Evolutionary conservation across 1,140 invertebrate genomes (phyloP), one percentile per base, ranked within the genome.

Genomic region (Copidosoma floridanum): DNA sequence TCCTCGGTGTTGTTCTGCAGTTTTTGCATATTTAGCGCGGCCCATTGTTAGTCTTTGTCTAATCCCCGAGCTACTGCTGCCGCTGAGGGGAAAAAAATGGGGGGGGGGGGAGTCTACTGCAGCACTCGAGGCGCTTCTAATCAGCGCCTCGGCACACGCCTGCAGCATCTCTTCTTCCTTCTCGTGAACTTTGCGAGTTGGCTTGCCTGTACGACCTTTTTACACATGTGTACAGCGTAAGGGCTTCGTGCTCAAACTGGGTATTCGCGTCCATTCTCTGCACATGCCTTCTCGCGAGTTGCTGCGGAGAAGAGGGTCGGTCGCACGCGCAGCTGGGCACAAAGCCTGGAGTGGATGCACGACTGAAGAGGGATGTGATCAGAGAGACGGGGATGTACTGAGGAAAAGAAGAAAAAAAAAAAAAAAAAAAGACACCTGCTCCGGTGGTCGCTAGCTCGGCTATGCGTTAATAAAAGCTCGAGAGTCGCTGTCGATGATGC

Each of bases 121-220:
- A 71, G 71, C 74, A 73, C 71, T 75, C 65, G 68, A 70, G 71
- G 70, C 68, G 74, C 71, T 74, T 77, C 74, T 78, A 76, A 78
- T 78, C 76, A 77, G 70, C 65, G 69, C 64, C 69, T 71, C 71
- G 64, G 65, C 71, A n/a, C n/a, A 65, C 66, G 67, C 61, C 68
- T n/a, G 72, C 74, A 76, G 70, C 75, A 72, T 66, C 69, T 71
- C 65, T 55, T 65, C 70, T 64, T 69, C 61, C 65, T 69, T 71
- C 70, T 67, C 47, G 54, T 62, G 47, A 53, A 37, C 27, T 32
- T 41, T n/a, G n/a, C n/a, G n/a, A n/a, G n/a, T n/a, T n/a, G n/a
- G n/a, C n/a, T n/a, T n/a, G n/a, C n/a, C n/a, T n/a, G n/a, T n/a
- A n/a, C n/a, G n/a, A n/a, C n/a, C n/a, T n/a, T n/a, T n/a, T n/a